Percentiles rank a stretch among this genome's conserved stretches.
These are phyloP conservation scores for Heterodera filipjevi DNA, from an alignment of 2,888 invertebrate species.

Conservation along the genomic window DNA sequence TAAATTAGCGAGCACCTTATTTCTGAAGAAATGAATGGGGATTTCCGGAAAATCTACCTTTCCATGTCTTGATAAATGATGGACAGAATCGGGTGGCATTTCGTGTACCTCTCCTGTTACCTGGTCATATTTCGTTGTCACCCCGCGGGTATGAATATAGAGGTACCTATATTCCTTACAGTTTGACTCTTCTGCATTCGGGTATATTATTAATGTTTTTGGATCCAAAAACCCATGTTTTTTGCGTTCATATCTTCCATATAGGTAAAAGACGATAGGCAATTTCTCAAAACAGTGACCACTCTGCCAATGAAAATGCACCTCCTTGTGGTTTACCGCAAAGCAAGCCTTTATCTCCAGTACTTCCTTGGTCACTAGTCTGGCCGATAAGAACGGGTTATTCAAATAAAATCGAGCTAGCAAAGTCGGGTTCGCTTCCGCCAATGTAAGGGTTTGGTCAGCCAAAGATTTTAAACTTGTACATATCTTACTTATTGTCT, in stretches of 20 bases:
- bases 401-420: constrained; percentile 9
- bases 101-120: constrained; percentile 1
- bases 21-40: background rate
- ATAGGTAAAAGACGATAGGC: background rate
- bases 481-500: constrained; percentile 6
- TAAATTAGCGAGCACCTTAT: constrained; percentile 19
- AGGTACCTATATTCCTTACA: background rate
- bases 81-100: background rate
- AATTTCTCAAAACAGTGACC: constrained; percentile 8
- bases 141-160: background rate
- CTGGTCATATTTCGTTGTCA: background rate
- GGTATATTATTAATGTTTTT: constrained; percentile 9
- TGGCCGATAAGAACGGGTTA: background rate
- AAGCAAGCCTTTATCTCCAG: constrained; percentile 13
- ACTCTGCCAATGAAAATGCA: constrained; percentile 22
- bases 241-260: background rate
- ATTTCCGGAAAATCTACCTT: constrained; percentile 17
- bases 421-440: constrained; percentile 15
- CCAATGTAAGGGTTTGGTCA: constrained; percentile 15
- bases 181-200: background rate
- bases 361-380: background rate
- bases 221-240: constrained; percentile 24
- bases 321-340: background rate
- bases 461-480: constrained; percentile 11
- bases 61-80: background rate